phyloP scores from a whole-genome alignment of 2,888 invertebrate species.

The Campoplex capitator region DNA sequence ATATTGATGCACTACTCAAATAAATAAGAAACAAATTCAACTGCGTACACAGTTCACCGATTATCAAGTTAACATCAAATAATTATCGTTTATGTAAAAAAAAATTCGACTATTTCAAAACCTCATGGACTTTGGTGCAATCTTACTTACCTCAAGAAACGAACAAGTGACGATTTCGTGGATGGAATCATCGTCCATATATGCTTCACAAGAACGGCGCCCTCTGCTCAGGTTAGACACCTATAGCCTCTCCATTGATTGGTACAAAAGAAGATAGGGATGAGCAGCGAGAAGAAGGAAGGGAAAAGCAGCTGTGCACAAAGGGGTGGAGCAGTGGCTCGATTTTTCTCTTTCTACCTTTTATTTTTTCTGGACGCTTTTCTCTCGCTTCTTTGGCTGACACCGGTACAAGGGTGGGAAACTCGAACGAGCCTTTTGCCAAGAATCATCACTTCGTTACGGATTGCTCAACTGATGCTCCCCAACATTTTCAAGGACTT shows the following conservation, averaged over 20 bases:
- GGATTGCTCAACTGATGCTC: conserved; percentile 61
- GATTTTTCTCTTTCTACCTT: conserved; percentile 52
- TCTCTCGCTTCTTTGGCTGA: conserved; percentile 25
- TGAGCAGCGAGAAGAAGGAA: conserved; percentile 49
- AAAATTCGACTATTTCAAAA: background rate
- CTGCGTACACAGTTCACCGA: too few species aligned
- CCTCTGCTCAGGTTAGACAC: background rate
- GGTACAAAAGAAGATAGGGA: conserved; percentile 51
- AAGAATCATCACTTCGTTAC: conserved; percentile 50
- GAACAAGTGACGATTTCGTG: conserved; percentile 38
- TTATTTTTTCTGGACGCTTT: conserved; percentile 25
- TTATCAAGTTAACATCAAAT: background rate
- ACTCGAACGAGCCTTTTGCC: conserved; percentile 60
- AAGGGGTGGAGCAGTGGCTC: conserved; percentile 63
- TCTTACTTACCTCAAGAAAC: background rate
- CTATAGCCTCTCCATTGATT: conserved; percentile 39
- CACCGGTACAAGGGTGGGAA: conserved; percentile 66
- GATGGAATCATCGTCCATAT: conserved; percentile 6
- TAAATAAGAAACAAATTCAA: too few species aligned
- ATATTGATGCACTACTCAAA: background rate
- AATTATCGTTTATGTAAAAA: background rate
- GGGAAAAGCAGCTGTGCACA: conserved; percentile 62
- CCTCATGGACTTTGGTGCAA: background rate
- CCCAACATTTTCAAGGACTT: conserved; percentile 19
- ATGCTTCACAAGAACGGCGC: background rate